Conservation (phyloP, 2,113 vertebrate genomes). For the Cromileptes altivelis region DNA sequence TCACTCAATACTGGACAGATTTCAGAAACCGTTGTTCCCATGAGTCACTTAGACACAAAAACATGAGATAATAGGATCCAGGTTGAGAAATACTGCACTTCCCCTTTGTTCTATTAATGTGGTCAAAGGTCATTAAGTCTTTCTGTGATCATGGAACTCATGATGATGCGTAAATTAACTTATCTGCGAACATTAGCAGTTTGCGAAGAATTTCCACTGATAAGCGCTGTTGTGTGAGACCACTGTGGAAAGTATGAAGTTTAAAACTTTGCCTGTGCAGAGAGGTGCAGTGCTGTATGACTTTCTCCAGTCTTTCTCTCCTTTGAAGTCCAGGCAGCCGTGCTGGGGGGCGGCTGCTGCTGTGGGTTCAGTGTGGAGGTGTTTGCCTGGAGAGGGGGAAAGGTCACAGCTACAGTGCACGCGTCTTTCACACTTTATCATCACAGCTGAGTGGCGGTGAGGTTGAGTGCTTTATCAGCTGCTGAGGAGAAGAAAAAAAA, state of each 20-base stretch:
- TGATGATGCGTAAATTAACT: not conserved
- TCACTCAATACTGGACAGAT: too few species aligned
- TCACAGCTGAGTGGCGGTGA: not conserved
- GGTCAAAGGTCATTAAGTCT: not conserved
- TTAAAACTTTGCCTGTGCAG: not conserved
- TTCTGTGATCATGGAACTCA: not conserved
- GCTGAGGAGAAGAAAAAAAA: not conserved
- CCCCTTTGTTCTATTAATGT: not conserved
- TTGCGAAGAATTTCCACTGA: conserved; percentile 23
- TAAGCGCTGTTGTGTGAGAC: not conserved
- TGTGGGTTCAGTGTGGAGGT: conserved; percentile 64
- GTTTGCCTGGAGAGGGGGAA: conserved; percentile 54
- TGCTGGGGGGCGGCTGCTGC: conserved; percentile 38
- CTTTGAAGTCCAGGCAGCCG: conserved; percentile 61
- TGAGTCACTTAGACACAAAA: too few species aligned
- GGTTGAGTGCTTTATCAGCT: conserved; percentile 40
- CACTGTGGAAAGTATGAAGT: conserved; percentile 30
- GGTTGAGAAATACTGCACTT: too few species aligned
- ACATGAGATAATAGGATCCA: too few species aligned
- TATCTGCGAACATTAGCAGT: not conserved
- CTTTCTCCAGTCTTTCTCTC: conserved; percentile 18
- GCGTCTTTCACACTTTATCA: conserved; percentile 43
- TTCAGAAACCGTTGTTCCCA: too few species aligned
- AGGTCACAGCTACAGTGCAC: conserved; percentile 51
- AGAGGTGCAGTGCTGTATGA: not conserved